Percentiles rank a stretch among this genome's conserved stretches.
phyloP scores from a whole-genome alignment of 2,888 invertebrate species.

The Acronicta leporina region DNA sequence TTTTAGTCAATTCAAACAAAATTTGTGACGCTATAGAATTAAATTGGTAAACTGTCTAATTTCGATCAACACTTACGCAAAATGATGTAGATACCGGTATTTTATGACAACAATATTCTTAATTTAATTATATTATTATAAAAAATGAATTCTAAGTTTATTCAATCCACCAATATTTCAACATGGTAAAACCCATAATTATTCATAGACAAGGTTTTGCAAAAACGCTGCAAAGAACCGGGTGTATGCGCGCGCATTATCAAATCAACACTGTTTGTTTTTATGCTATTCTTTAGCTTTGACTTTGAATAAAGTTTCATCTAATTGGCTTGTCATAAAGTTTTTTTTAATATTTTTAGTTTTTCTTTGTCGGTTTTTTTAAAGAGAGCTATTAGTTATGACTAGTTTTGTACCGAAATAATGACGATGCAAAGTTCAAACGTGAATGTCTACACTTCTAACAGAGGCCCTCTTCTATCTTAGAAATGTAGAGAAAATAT shows the following conservation, averaged over 20 bases:
- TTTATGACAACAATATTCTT: no score
- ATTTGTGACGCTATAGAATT: no score
- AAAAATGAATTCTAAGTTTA: background rate
- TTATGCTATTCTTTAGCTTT: conserved; percentile 11
- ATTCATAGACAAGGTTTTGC: background rate
- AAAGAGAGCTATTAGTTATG: background rate
- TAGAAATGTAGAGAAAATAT: no score
- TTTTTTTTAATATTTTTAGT: background rate
- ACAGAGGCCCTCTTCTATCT: background rate
- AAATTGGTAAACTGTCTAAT: no score
- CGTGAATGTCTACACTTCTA: no score
- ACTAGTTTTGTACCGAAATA: background rate
- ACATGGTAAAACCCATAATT: conserved; percentile 2
- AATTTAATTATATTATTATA: no score
- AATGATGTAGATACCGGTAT: no score
- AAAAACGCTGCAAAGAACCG: conserved; percentile 4
- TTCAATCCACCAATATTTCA: background rate
- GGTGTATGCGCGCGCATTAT: conserved; percentile 8
- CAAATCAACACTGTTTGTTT: conserved; percentile 18
- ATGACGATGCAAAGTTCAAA: background rate
- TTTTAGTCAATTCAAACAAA: no score
- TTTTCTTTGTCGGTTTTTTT: conserved; percentile 9
- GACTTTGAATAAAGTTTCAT: conserved; percentile 9
- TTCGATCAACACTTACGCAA: no score
- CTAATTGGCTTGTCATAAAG: conserved; percentile 16